Evolutionary conservation across 2,888 invertebrate genomes (phyloP), one percentile per base, ranked within the genome.

Genomic region (Podabrus alpinus): DNA sequence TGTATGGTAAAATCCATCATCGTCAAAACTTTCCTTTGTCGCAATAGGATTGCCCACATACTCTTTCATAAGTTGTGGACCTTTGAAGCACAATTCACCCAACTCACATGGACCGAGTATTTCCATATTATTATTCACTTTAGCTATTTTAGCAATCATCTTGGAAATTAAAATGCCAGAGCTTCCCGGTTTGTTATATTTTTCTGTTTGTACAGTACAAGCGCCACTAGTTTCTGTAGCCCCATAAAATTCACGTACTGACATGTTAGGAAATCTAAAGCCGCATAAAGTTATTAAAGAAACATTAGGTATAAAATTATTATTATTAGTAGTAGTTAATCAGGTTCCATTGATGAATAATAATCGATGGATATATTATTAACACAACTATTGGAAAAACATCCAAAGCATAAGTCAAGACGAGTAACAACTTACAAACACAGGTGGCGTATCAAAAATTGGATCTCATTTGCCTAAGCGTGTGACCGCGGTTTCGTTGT

Each of bases 81-180:
- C 94, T 83, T 93, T 93, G 70, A 95, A 91, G 86, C 93, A 94
- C 0, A 96, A 84, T 86, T 96, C 96, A 15, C 96, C 96, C 70
- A 90, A 89, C 83, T 92, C 82, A 72, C 90, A 87, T 0, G 91
- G 88, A 0, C 92, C 92, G n/a, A 70, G 24, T 59, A 4, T 5
- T 24, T 69, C 10, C 1, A 25, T 61, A 9, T 13, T 15, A 10
- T 66, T 16, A 16, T 29, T 13, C 13, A 29, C 21, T 9, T 25
- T 66, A 15, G 4, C 62, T 16, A 91, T 79, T 88, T 91, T 92
- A 72, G 90, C 91, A 82, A 87, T 89, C 82, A 89, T 86, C 29
- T 91, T 92, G 0, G 90, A 88, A 15, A 89, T 89, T 2, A 92
- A 88, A 1, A 86, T 87, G 10, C 93, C 93, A 73, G 91, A 91